Evolutionary conservation across 1,140 invertebrate genomes (phyloP).

Genomic region (Trichogramma pretiosum): DNA sequence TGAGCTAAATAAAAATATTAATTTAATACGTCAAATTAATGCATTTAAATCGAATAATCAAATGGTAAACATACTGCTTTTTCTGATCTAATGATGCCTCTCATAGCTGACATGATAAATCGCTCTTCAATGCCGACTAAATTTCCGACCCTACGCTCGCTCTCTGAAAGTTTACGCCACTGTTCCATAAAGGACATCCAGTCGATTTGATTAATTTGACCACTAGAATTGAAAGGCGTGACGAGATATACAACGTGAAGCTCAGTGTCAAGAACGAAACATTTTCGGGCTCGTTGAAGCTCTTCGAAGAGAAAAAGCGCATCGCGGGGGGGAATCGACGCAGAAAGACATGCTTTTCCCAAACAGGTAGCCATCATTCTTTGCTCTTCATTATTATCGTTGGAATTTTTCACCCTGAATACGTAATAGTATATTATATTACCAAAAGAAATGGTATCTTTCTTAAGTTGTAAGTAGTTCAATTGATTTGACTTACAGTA

Average conservation of each 20-base stretch:
- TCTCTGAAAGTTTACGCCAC: slow-evolving; percentile 73
- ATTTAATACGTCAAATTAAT: not conserved
- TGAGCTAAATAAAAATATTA: slow-evolving; percentile 27
- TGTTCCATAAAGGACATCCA: slow-evolving; percentile 80
- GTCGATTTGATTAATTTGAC: slow-evolving; percentile 70
- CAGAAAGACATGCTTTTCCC: slow-evolving; percentile 84
- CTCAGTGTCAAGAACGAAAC: slow-evolving; percentile 89
- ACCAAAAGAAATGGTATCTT: not conserved
- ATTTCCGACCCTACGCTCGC: slow-evolving; percentile 76
- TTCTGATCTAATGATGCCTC: slow-evolving; percentile 55
- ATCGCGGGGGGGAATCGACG: slow-evolving; percentile 86
- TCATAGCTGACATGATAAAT: slow-evolving; percentile 74
- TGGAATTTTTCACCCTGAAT: not conserved
- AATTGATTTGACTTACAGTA: slow-evolving; percentile 32
- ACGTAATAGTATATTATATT: not conserved
- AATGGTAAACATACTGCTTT: slow-evolving; percentile 36
- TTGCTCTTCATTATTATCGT: slow-evolving; percentile 5
- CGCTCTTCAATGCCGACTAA: slow-evolving; percentile 85
- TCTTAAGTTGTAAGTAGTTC: slow-evolving; percentile 12
- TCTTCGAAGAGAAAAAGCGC: slow-evolving; percentile 81
- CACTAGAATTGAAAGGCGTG: slow-evolving; percentile 74
- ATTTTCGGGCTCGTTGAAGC: slow-evolving; percentile 79
- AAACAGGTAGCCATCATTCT: slow-evolving; percentile 74
- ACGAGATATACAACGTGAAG: slow-evolving; percentile 91
- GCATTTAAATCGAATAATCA: not conserved